phyloP scores from a whole-genome alignment of 2,797 vertebrate genomes.

The Melanotaenia trifasciata region DNA sequence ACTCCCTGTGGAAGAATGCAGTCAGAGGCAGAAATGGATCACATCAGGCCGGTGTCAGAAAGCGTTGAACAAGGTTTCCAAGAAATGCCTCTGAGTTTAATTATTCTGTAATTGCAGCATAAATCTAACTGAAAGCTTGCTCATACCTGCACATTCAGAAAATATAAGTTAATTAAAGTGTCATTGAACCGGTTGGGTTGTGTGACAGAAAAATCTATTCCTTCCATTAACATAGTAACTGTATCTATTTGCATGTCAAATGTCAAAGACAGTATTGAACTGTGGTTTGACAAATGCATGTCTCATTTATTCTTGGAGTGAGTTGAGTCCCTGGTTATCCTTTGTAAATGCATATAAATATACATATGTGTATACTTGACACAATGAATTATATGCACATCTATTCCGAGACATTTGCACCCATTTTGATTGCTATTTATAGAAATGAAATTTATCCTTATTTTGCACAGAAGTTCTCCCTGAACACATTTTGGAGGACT shows the following conservation, averaged over 20 bases:
- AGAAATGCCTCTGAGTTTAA: constrained; percentile 37
- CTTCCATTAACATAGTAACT: constrained; percentile 75
- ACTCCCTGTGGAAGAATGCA: constrained; percentile 28
- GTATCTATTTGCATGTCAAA: constrained; percentile 77
- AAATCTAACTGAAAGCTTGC: constrained; percentile 44
- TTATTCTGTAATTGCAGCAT: constrained; percentile 49
- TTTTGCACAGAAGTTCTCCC: background rate
- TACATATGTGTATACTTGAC: background rate
- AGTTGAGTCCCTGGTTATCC: constrained; percentile 37
- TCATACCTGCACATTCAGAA: constrained; percentile 48
- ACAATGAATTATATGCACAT: background rate
- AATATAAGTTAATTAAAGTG: constrained; percentile 74
- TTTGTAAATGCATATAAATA: background rate
- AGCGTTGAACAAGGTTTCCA: constrained; percentile 27
- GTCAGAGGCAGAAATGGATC: constrained; percentile 34
- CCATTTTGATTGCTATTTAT: constrained; percentile 4
- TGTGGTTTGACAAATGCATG: constrained; percentile 65
- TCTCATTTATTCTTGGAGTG: constrained; percentile 60
- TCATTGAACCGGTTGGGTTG: constrained; percentile 58
- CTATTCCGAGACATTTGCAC: constrained; percentile 14
- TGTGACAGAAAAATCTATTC: constrained; percentile 76
- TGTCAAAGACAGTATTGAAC: constrained; percentile 68
- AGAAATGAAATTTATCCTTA: constrained; percentile 5
- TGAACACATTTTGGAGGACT: constrained; percentile 22
- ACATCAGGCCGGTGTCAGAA: constrained; percentile 39